These are phyloP conservation scores for Zosterops japonicus DNA, from an alignment of 2,113 vertebrate genomes.

Conservation along the genomic window DNA sequence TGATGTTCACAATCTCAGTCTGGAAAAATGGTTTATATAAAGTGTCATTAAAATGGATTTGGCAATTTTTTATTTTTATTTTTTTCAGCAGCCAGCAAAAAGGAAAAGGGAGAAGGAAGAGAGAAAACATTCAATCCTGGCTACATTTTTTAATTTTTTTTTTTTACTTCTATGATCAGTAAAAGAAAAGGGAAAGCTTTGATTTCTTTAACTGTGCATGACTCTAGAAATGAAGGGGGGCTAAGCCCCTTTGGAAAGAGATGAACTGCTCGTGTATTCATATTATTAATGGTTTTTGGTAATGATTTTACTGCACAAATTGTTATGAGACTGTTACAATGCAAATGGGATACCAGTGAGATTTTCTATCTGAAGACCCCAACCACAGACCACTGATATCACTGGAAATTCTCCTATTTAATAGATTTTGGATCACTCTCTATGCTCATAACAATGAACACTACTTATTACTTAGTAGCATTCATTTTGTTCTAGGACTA, in stretches of 20 bases:
- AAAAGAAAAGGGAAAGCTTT: background rate
- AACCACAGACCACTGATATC: constrained; percentile 31
- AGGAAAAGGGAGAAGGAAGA: background rate
- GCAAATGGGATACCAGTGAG: constrained; percentile 48
- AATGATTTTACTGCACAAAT: constrained; percentile 59
- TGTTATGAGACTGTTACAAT: constrained; percentile 60
- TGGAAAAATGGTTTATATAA: constrained; percentile 60
- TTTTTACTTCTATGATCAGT: background rate
- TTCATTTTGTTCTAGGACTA: constrained; percentile 37
- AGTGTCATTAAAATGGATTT: constrained; percentile 48
- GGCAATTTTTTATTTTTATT: constrained; percentile 53
- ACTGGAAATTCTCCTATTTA: constrained; percentile 40
- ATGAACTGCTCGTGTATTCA: constrained; percentile 28
- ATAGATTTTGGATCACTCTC: constrained; percentile 28
- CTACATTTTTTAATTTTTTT: background rate
- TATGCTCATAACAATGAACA: constrained; percentile 19
- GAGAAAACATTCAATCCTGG: background rate
- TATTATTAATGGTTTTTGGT: constrained; percentile 53
- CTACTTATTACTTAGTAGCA: constrained; percentile 41
- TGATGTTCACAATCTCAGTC: constrained; percentile 34
- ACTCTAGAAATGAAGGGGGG: background rate
- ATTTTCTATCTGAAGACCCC: constrained; percentile 44
- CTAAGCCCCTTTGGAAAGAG: constrained; percentile 43
- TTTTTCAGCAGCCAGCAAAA: background rate
- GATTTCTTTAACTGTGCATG: background rate